Conservation (phyloP, 2,888 invertebrate species). For the Luperina testacea region DNA sequence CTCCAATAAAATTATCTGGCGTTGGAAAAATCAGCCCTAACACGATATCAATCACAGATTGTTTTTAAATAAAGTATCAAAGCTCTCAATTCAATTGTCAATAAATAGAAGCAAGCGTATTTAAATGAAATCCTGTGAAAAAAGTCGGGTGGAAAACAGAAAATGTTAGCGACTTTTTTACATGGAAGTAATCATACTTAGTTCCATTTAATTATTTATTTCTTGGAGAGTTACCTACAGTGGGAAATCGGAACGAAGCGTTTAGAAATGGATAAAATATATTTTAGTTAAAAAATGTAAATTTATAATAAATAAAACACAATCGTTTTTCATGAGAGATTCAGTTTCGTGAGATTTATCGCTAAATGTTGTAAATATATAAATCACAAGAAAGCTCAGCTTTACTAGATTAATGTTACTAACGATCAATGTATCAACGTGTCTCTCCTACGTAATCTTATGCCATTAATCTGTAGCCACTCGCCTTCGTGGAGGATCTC, state of each 20-base stretch:
- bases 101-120: background rate
- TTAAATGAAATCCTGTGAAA: constrained; percentile 10
- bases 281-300: too few relatives aligned
- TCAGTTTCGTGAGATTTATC: background rate
- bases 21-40: background rate
- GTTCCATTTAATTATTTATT: constrained; percentile 15
- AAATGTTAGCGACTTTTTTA: constrained; percentile 1
- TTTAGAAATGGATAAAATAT: background rate
- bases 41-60: background rate
- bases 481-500: background rate
- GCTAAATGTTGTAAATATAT: background rate
- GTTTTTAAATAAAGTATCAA: background rate
- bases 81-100: background rate
- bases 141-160: constrained; percentile 1
- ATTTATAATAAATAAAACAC: too few relatives aligned
- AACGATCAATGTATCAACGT: background rate
- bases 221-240: background rate
- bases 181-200: constrained; percentile 25
- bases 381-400: background rate
- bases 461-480: background rate
- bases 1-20: too few relatives aligned
- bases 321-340: background rate
- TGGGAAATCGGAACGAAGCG: background rate
- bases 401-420: background rate
- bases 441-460: background rate